Conservation (phyloP, 2,888 invertebrate genomes). For the Galerucella pusilla region DNA sequence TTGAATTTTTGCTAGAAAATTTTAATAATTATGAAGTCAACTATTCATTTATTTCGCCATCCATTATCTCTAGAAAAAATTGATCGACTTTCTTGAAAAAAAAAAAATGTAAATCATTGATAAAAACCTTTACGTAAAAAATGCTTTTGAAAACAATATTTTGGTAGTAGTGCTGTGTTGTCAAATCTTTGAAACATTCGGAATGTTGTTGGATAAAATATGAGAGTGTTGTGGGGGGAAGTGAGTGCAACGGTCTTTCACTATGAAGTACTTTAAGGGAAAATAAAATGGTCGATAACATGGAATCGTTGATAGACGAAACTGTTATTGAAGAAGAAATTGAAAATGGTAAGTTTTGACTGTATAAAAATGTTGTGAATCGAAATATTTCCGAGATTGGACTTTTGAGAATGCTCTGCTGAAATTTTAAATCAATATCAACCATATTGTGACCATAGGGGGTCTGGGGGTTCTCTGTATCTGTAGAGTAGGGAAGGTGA, state of each 20-base stretch:
- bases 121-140: constrained; percentile 4
- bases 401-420: too few relatives aligned
- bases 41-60: background rate
- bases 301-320: constrained; percentile 47
- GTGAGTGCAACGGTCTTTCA: background rate
- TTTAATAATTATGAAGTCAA: background rate
- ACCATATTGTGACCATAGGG: too few relatives aligned
- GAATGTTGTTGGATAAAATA: background rate
- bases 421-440: too few relatives aligned
- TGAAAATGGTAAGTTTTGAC: constrained; percentile 45
- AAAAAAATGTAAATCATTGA: background rate
- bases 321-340: constrained; percentile 44
- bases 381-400: too few relatives aligned
- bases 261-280: constrained; percentile 49
- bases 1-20: background rate
- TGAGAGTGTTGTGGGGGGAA: background rate
- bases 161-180: background rate
- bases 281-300: constrained; percentile 44
- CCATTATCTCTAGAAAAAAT: background rate
- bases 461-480: too few relatives aligned
- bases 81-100: background rate
- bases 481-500: too few relatives aligned
- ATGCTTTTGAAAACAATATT: background rate
- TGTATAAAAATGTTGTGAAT: too few relatives aligned
- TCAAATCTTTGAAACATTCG: background rate